Evolutionary conservation across 2,888 invertebrate species (phyloP).

Genomic region (Gastrophysa polygoni): DNA sequence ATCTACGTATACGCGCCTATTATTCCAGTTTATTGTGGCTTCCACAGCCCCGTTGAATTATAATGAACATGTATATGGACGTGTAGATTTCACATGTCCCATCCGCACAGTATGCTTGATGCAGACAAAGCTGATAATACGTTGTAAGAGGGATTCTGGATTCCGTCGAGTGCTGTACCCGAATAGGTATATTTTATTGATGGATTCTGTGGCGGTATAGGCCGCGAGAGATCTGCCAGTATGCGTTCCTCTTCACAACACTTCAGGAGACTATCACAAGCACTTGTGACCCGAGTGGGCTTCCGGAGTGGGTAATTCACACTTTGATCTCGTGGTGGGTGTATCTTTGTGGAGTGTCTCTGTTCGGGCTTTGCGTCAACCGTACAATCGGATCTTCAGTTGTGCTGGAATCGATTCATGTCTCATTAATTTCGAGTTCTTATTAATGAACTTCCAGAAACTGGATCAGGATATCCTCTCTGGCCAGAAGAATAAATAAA

Average conservation of each 20-base stretch:
- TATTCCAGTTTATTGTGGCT: conserved; percentile 21
- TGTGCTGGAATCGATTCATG: too few relatives aligned
- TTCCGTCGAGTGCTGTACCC: conserved; percentile 11
- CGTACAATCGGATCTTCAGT: too few relatives aligned
- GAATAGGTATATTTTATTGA: conserved; percentile 21
- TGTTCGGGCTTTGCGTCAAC: too few relatives aligned
- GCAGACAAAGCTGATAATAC: conserved; percentile 20
- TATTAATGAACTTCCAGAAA: too few relatives aligned
- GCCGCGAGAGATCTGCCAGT: neutral
- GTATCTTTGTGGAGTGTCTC: too few relatives aligned
- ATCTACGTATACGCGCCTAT: conserved; percentile 16
- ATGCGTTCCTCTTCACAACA: neutral
- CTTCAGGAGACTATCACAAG: neutral
- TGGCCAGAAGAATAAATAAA: too few relatives aligned
- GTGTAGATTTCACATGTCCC: conserved; percentile 16
- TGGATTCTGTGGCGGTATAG: neutral
- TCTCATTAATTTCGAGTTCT: too few relatives aligned
- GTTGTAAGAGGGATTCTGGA: conserved; percentile 13
- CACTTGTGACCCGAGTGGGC: neutral
- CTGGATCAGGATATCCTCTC: too few relatives aligned
- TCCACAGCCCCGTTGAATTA: conserved; percentile 18
- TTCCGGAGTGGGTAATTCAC: neutral
- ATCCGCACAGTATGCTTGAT: conserved; percentile 16
- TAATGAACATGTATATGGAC: conserved; percentile 20
- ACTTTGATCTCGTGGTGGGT: neutral